Evolutionary conservation across 2,113 vertebrate genomes (phyloP).

Genomic region (Erythrolamprus reginae): DNA sequence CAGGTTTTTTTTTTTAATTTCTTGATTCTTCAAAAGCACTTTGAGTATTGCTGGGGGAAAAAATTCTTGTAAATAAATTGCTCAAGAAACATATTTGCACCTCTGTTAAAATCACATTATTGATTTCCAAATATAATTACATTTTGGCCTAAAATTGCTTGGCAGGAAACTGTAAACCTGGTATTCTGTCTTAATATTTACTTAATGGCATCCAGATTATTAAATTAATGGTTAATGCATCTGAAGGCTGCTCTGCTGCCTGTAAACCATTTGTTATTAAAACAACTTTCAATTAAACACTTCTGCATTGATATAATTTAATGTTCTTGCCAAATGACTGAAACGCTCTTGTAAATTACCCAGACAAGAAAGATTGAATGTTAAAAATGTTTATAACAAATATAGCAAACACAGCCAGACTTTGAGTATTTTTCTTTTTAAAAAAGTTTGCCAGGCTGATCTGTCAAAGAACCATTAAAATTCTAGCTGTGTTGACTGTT

Average conservation of each 20-base stretch:
- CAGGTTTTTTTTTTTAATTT: not conserved
- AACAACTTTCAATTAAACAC: slow-evolving; percentile 42
- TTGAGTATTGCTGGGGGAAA: not conserved
- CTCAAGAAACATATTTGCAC: not conserved
- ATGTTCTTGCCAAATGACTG: slow-evolving; percentile 41
- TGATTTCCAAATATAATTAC: not conserved
- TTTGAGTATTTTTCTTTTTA: slow-evolving; percentile 54
- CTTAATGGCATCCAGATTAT: not conserved
- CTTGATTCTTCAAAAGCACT: not conserved
- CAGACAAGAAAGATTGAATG: slow-evolving; percentile 54
- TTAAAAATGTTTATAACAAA: slow-evolving; percentile 56
- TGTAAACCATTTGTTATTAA: slow-evolving; percentile 5
- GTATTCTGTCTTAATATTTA: not conserved
- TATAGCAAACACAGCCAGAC: slow-evolving; percentile 61
- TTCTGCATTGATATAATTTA: slow-evolving; percentile 36
- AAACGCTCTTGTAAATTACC: slow-evolving; percentile 51
- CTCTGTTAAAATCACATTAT: not conserved
- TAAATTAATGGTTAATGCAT: slow-evolving; percentile 7
- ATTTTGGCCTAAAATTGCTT: not conserved
- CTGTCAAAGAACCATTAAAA: slow-evolving; percentile 60
- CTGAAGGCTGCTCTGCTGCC: not conserved
- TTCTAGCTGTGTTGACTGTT: slow-evolving; percentile 67
- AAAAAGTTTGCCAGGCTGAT: slow-evolving; percentile 40
- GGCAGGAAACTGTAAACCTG: not conserved
- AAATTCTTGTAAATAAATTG: not conserved